These are phyloP conservation scores for Cossypha niveicapilla DNA, from an alignment of 2,797 vertebrate genomes.

Conservation along the genomic window DNA sequence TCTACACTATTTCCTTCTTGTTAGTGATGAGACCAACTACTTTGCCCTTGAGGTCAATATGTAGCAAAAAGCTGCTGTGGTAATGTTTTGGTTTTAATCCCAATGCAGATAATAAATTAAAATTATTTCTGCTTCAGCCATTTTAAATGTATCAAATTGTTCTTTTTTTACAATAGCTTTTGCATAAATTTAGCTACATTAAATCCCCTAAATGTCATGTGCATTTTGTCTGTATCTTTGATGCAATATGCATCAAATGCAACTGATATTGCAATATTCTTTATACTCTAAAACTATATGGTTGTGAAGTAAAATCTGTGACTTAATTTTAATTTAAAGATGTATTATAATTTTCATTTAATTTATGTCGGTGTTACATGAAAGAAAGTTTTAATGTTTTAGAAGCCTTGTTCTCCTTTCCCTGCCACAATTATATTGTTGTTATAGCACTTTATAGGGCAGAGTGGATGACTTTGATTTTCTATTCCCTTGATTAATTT, in stretches of 20 bases:
- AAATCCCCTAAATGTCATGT: not conserved
- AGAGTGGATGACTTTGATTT: not conserved
- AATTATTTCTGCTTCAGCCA: not conserved
- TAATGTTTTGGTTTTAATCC: slow-evolving; percentile 26
- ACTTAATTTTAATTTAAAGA: not conserved
- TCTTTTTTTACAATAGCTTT: not conserved
- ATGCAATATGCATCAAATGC: not conserved
- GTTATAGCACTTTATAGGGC: not conserved
- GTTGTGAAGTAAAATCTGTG: not conserved
- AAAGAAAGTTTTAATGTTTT: not conserved
- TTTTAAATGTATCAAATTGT: not conserved
- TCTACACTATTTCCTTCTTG: not conserved
- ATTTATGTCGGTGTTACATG: not conserved
- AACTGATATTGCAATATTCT: not conserved
- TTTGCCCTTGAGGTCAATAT: not conserved
- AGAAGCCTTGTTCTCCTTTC: not conserved
- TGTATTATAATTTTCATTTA: not conserved
- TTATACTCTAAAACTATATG: not conserved
- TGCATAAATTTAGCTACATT: not conserved
- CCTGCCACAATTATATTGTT: not conserved
- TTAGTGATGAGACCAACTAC: not conserved
- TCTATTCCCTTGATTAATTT: not conserved
- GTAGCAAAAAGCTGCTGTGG: not conserved
- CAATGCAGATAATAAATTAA: slow-evolving; percentile 2
- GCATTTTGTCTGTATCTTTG: not conserved